These are phyloP conservation scores for Silurus glanis DNA, from an alignment of 2,113 vertebrate genomes.

Conservation along the genomic window DNA sequence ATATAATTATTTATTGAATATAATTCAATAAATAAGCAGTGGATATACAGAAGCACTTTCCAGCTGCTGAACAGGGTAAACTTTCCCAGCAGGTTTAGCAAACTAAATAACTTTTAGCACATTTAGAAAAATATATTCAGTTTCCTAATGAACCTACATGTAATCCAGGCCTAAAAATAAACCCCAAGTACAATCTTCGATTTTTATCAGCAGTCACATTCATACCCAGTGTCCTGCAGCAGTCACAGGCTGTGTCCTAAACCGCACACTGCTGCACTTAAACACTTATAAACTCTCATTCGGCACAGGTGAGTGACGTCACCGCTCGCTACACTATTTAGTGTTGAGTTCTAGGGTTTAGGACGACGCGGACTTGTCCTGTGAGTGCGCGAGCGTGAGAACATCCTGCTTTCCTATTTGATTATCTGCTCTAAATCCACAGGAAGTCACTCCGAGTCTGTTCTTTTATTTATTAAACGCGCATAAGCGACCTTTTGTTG, in stretches of 20 bases:
- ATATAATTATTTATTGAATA: too few relatives aligned
- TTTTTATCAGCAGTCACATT: not conserved
- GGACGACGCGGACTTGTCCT: not conserved
- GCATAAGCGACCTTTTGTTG: not conserved
- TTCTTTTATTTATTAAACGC: not conserved
- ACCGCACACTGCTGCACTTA: not conserved
- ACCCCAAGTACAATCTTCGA: not conserved
- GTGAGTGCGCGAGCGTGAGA: not conserved
- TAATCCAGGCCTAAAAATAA: not conserved
- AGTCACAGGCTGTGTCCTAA: not conserved
- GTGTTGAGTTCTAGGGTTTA: not conserved
- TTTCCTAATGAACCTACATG: not conserved
- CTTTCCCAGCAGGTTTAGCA: not conserved
- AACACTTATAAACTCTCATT: not conserved
- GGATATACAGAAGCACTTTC: not conserved
- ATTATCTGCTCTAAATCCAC: constrained; percentile 21
- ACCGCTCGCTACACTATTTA: not conserved
- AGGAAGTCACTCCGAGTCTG: not conserved
- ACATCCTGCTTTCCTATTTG: constrained; percentile 33
- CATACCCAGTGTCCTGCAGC: too few relatives aligned
- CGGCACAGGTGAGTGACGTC: not conserved
- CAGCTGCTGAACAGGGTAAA: not conserved
- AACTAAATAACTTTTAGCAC: not conserved
- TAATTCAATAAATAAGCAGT: not conserved
- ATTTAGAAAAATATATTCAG: not conserved